Conservation (phyloP, 1,140 invertebrate species). For the Daktulosphaira vitifoliae region DNA sequence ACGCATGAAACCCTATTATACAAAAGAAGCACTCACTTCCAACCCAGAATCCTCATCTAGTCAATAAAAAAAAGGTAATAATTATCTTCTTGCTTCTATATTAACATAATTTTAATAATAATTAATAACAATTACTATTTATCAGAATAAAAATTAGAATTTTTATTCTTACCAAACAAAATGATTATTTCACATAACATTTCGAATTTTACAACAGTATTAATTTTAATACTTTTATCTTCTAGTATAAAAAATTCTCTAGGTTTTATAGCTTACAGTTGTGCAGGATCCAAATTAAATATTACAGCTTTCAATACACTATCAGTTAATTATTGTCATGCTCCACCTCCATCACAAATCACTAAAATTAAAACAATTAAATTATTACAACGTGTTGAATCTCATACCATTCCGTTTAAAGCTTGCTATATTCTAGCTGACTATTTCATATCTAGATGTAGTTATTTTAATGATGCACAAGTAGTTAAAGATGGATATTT, state of each 20-base stretch:
- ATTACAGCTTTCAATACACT: neutral
- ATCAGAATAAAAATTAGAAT: too few relatives aligned
- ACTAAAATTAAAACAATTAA: neutral
- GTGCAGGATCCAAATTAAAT: neutral
- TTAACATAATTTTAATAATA: too few relatives aligned
- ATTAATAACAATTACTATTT: too few relatives aligned
- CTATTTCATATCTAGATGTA: neutral
- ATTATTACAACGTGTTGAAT: neutral
- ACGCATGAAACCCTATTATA: too few relatives aligned
- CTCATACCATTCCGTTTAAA: neutral
- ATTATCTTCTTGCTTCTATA: too few relatives aligned
- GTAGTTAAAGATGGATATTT: neutral
- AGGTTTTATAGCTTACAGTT: slow-evolving; percentile 1
- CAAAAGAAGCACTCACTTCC: too few relatives aligned
- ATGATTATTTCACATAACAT: too few relatives aligned
- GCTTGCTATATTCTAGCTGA: neutral
- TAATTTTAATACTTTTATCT: too few relatives aligned
- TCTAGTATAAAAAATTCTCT: neutral
- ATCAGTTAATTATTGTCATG: neutral
- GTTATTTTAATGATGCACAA: neutral
- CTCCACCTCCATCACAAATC: neutral
- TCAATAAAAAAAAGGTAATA: too few relatives aligned
- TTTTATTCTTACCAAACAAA: too few relatives aligned
- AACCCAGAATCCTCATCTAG: too few relatives aligned
- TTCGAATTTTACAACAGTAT: too few relatives aligned